Base-by-base conservation (phyloP, 92 coral and sea anemone species). In the Montipora capitata region DNA sequence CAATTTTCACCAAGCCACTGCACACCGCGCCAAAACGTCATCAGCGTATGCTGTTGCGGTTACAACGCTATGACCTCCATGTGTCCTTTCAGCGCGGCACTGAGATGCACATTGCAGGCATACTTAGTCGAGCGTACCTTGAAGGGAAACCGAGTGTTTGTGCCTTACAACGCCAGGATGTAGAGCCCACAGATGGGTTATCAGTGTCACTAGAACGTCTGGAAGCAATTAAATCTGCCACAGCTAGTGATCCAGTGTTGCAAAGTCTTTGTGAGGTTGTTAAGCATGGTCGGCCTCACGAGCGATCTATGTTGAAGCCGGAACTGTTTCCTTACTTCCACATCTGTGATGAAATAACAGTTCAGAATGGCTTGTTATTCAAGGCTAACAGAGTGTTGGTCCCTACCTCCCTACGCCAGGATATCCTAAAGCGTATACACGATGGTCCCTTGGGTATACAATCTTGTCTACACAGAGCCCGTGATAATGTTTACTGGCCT, bases 51-150 rank as follows among this genome's bases (percentile, higher is more conserved):
- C 79, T 75, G 41, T 18, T 75, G 42, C 63, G 64, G 7, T 57
- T 75, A 4, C 45, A 75, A 43, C 42, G 51, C 43, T 79, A 14
- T 40, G 51, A 79, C 20, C 43, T 79, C 49, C 45, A 79, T 40
- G 48, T 79, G 42, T 10, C 39, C 48, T 63, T 64, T 41, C 42
- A 79, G 59, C 51, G 58, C 4, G 75, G 74, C 13, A 63, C 66
- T 38, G 78, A 83, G 14, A 39, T 83, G 79, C 62, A 64, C 56
- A 69, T 71, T 57, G 87, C 87, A 42, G 85, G 66, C 68, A 80
- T 69, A 48, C 65, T 80, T 5, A 40, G 72, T 80, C 54, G 52
- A 52, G 56, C 49, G n/a, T 40, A 42, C 56, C 20, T 42, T 13
- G 56, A 70, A 70, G 76, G 56, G 54, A 1, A 42, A 44, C 54